Evolutionary conservation across 2,797 vertebrate species (phyloP).

Genomic region (Poecilia wingei): DNA sequence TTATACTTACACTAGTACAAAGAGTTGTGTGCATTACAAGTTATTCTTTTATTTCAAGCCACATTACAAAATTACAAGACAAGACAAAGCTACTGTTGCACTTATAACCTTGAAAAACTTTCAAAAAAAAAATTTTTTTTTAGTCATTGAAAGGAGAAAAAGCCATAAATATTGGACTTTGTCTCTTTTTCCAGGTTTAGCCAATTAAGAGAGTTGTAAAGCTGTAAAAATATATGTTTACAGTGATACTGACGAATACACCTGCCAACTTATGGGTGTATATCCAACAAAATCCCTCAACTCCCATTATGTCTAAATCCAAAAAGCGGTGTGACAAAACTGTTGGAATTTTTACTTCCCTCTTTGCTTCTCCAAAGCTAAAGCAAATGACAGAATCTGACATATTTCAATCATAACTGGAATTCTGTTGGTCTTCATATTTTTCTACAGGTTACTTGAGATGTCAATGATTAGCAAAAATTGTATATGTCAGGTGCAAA

Average conservation of each 20-base stretch:
- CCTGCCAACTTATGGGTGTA: not conserved
- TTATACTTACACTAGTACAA: not conserved
- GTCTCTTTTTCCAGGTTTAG: not conserved
- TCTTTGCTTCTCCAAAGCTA: not conserved
- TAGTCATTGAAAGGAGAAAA: not conserved
- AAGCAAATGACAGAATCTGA: not conserved
- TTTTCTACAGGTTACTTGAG: not conserved
- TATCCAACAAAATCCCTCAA: not conserved
- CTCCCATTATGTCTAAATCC: not conserved
- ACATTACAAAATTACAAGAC: not conserved
- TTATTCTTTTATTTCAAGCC: not conserved
- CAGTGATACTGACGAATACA: not conserved
- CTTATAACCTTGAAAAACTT: not conserved
- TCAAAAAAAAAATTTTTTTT: not conserved
- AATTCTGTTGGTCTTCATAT: not conserved
- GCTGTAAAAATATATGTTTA: not conserved
- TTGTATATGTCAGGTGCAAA: not conserved
- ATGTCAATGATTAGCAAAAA: not conserved
- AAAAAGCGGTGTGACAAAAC: not conserved
- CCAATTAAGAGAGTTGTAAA: not conserved
- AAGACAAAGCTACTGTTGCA: not conserved
- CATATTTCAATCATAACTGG: not conserved
- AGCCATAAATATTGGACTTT: not conserved
- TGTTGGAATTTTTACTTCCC: not conserved
- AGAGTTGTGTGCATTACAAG: not conserved